Base-by-base conservation (phyloP, 2,888 invertebrate genomes). In the Hirtodrosophila cameraria region DNA sequence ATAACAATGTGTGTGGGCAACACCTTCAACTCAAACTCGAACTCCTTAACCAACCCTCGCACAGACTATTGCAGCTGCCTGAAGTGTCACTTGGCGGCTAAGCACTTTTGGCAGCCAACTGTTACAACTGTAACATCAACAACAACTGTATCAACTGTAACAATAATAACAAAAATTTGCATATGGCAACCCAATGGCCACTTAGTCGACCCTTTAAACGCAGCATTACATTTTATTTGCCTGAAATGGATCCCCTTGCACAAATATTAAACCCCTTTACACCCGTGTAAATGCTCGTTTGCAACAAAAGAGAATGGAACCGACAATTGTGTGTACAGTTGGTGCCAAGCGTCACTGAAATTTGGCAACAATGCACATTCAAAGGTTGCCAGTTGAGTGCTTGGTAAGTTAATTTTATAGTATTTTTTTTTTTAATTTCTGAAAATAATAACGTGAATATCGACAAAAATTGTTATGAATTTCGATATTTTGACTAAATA, bases 1-100 rank as follows among this genome's bases (percentile, higher is more conserved):
- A 67, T 62, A 79, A 75, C 83, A 75, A 73, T 73, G 67, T 67
- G 66, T n/a, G n/a, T n/a, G n/a, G n/a, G 63, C 74, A 67, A 75
- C 54, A 60, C 75, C 48, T 36, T 45, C 16, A n/a, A n/a, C n/a
- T n/a, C n/a, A n/a, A n/a, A n/a, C n/a, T n/a, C n/a, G n/a, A n/a
- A n/a, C n/a, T n/a, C n/a, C n/a, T n/a, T n/a, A n/a, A n/a, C 33
- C 53, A n/a, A 38, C 35, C 46, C 48, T 6, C 11, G 28, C 12
- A 36, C 27, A 30, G 42, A 36, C 35, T 16, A 33, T 50, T 62
- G 62, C 48, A 55, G 63, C 52, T 49, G 70, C 52, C 69, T 54
- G 31, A 80, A 80, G 66, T 55, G 81, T 60, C 76, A 67, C 75
- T 80, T 60, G 54, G 57, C 60, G 60, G 50, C 68, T 73, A 55